phyloP scores from a whole-genome alignment of 2,888 invertebrate species.

The Clusia tigrina region DNA sequence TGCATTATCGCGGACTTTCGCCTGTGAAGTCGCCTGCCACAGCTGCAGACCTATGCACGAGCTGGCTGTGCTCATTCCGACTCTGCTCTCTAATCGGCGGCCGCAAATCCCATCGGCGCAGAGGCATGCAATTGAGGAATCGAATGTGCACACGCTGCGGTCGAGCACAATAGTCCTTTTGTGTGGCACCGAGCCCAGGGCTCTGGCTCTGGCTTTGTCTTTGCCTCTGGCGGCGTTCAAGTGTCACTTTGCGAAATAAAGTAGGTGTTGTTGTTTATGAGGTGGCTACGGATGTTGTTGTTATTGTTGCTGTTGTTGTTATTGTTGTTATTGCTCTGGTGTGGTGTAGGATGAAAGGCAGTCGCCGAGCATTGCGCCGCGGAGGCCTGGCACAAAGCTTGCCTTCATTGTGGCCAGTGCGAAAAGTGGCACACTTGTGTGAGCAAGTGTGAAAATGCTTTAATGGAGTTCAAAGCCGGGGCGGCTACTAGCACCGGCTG shows the following conservation, averaged over 20 bases:
- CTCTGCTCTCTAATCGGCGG: too few species aligned
- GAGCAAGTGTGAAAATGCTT: not conserved
- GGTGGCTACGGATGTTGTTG: too few species aligned
- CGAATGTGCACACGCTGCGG: too few species aligned
- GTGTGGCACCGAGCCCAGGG: not conserved
- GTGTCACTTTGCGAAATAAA: slow-evolving; percentile 28
- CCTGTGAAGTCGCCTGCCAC: too few species aligned
- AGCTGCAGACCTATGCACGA: too few species aligned
- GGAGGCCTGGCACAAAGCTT: slow-evolving; percentile 34
- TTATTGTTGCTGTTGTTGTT: slow-evolving; percentile 7
- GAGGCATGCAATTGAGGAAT: too few species aligned
- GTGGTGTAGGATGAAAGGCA: slow-evolving; percentile 40
- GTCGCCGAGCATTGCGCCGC: slow-evolving; percentile 36
- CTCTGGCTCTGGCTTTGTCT: not conserved
- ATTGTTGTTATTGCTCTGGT: slow-evolving; percentile 21
- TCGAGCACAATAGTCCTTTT: slow-evolving; percentile 5
- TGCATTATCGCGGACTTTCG: too few species aligned
- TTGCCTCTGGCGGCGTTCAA: not conserved
- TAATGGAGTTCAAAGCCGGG: too few species aligned
- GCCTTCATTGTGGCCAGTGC: too few species aligned
- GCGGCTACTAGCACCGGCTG: too few species aligned
- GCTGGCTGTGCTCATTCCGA: too few species aligned
- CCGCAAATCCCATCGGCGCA: too few species aligned
- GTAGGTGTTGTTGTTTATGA: slow-evolving; percentile 39
- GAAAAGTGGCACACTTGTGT: not conserved